These are phyloP conservation scores for Crocodylus rhombifer DNA, from an alignment of 2,797 vertebrate genomes.

Conservation along the genomic window DNA sequence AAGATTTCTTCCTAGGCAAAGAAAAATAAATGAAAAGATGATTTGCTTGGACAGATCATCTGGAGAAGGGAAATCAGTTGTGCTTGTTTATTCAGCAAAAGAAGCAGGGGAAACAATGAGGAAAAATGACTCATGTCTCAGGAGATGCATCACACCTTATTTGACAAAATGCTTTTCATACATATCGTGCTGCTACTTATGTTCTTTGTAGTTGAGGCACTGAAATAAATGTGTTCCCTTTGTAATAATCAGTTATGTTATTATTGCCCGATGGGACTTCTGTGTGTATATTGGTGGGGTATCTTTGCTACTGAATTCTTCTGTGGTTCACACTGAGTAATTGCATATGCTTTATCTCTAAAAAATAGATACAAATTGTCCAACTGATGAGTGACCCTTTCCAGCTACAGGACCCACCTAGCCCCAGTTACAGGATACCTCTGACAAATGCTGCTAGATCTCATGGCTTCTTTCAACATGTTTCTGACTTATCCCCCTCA, in stretches of 20 bases:
- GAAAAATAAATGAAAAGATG: slow-evolving; percentile 33
- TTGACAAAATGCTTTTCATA: background rate
- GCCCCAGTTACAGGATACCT: background rate
- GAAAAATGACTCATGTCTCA: background rate
- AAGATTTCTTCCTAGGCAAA: slow-evolving; percentile 6
- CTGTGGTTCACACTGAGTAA: background rate
- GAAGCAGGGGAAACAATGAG: background rate
- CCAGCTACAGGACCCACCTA: background rate
- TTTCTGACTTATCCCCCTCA: background rate
- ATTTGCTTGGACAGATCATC: slow-evolving; percentile 30
- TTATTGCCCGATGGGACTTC: background rate
- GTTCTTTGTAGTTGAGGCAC: background rate
- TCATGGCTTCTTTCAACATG: background rate
- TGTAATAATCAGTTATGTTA: background rate
- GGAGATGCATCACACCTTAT: background rate
- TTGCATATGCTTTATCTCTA: background rate
- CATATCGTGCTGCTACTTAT: accelerated
- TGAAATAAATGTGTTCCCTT: background rate
- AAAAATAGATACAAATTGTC: background rate
- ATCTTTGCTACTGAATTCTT: background rate
- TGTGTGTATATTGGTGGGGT: background rate
- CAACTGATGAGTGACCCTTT: background rate
- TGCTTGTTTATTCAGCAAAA: slow-evolving; percentile 15
- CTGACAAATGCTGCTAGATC: background rate
- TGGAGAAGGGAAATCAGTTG: slow-evolving; percentile 10